A percentile compares a stretch with the other conserved stretches of the same genome.
phyloP scores from a whole-genome alignment of 1,140 invertebrate species.

The Drosophila carrolli region DNA sequence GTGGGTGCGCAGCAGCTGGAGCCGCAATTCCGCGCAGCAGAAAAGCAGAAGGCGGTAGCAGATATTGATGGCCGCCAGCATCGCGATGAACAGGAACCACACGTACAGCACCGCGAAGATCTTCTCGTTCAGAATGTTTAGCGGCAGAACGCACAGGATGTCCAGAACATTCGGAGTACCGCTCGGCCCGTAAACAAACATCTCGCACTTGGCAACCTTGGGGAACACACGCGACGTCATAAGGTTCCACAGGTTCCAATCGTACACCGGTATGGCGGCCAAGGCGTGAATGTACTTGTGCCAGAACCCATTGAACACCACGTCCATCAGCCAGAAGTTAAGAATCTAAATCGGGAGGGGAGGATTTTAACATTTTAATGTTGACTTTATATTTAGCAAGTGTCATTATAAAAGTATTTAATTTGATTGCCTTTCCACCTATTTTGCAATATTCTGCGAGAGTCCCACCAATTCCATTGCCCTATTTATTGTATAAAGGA shows the following conservation, averaged over 20 bases:
- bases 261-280: slow-evolving; percentile 84
- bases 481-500: too few relatives aligned
- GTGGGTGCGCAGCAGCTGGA: slow-evolving; percentile 86
- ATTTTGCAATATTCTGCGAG: too few relatives aligned
- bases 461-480: too few relatives aligned
- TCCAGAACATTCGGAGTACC: slow-evolving; percentile 88
- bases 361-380: too few relatives aligned
- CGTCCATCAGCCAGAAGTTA: slow-evolving; percentile 88
- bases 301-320: slow-evolving; percentile 91
- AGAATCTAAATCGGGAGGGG: slow-evolving; percentile 81
- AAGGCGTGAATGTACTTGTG: slow-evolving; percentile 88
- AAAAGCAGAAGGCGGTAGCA: slow-evolving; percentile 85
- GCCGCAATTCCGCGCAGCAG: slow-evolving; percentile 65
- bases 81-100: slow-evolving; percentile 90
- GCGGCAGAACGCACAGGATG: slow-evolving; percentile 89
- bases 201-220: slow-evolving; percentile 91
- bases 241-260: slow-evolving; percentile 85
- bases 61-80: slow-evolving; percentile 88
- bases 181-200: slow-evolving; percentile 88
- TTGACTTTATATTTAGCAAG: too few relatives aligned
- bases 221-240: slow-evolving; percentile 88
- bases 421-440: too few relatives aligned
- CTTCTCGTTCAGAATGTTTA: slow-evolving; percentile 93
- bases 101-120: slow-evolving; percentile 92
- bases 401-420: too few relatives aligned